Conservation (phyloP, 2,797 vertebrate species). For the Menidia menidia region DNA sequence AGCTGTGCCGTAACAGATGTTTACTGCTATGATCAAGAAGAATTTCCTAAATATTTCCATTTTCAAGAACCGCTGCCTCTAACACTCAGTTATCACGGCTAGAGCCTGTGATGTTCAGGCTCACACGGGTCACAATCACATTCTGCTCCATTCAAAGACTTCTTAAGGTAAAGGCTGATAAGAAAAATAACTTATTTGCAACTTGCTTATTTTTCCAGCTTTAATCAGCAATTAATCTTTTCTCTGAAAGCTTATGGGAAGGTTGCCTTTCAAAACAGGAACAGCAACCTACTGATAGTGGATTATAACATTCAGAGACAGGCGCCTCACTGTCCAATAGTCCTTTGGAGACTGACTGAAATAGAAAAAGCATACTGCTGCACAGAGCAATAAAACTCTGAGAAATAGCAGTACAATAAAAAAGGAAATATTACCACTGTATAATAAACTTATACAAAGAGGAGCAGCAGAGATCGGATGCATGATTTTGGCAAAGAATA, state of each 20-base stretch:
- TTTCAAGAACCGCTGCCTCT: too few species aligned
- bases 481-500: neutral
- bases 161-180: neutral
- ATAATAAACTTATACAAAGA: neutral
- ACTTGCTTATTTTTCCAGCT: neutral
- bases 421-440: neutral
- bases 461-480: neutral
- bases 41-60: too few species aligned
- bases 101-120: too few species aligned
- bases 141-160: too few species aligned
- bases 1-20: neutral
- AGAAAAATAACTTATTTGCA: neutral
- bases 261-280: neutral
- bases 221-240: neutral
- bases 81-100: too few species aligned
- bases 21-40: neutral
- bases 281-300: neutral
- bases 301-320: neutral
- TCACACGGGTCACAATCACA: too few species aligned
- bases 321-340: neutral
- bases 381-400: neutral
- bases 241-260: neutral
- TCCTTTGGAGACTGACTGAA: neutral
- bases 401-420: neutral
- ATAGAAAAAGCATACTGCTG: neutral